These are phyloP conservation scores for Urocitellus parryii DNA, from an alignment of 2,113 vertebrate species.

Conservation along the genomic window DNA sequence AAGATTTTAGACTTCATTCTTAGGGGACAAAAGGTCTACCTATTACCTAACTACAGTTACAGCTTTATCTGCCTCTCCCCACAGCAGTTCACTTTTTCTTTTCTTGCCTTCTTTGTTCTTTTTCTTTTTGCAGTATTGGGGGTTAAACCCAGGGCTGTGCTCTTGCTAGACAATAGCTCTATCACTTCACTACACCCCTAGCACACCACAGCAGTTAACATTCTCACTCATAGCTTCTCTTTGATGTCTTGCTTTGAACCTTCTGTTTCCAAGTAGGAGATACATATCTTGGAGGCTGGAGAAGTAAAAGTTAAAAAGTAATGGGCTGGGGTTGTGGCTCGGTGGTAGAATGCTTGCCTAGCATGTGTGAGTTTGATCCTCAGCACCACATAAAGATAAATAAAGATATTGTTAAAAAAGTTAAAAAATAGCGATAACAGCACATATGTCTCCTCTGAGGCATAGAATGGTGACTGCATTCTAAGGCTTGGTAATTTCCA, in stretches of 20 bases:
- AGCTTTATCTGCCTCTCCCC: background rate
- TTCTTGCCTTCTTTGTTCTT: too few species aligned
- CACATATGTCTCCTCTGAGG: background rate
- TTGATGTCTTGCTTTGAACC: background rate
- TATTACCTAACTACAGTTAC: too few species aligned
- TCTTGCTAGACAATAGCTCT: too few species aligned
- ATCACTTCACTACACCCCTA: too few species aligned
- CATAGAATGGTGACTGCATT: background rate
- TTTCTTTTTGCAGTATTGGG: too few species aligned
- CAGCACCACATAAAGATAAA: too few species aligned
- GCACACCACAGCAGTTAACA: background rate
- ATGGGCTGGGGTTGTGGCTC: too few species aligned
- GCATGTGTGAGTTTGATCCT: too few species aligned
- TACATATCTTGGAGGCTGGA: background rate
- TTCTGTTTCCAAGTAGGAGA: background rate
- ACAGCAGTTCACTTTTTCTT: background rate
- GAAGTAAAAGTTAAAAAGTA: conserved; percentile 28
- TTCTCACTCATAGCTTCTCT: background rate
- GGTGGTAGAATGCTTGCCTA: too few species aligned
- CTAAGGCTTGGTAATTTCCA: background rate
- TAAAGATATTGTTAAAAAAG: too few species aligned
- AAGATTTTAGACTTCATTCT: conserved; percentile 22
- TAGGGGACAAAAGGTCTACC: too few species aligned
- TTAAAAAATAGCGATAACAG: background rate
- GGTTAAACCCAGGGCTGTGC: too few species aligned